Evolutionary conservation across 2,888 invertebrate genomes (phyloP).

Genomic region (Parelbella ahira): DNA sequence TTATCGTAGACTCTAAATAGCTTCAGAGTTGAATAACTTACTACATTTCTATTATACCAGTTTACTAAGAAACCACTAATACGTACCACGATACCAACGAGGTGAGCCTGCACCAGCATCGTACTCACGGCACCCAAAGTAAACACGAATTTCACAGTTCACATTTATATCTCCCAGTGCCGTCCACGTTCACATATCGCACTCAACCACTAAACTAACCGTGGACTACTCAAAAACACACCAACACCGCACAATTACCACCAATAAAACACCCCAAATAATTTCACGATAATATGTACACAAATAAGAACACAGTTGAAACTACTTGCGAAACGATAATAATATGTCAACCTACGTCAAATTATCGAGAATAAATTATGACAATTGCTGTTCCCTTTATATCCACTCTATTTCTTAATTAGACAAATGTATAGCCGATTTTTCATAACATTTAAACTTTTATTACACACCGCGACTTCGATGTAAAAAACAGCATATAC

Average conservation of each 20-base stretch:
- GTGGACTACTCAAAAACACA: conserved; percentile 23
- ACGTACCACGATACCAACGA: too few species aligned
- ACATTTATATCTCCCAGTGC: too few species aligned
- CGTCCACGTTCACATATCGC: conserved; percentile 10
- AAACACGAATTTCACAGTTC: too few species aligned
- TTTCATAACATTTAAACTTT: neutral
- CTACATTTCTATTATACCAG: too few species aligned
- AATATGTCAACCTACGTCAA: conserved; percentile 69
- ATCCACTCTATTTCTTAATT: neutral
- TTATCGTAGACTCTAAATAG: too few species aligned
- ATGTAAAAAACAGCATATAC: conserved; percentile 33
- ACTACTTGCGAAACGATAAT: conserved; percentile 72
- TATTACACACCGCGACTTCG: conserved; percentile 36
- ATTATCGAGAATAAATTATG: conserved; percentile 42
- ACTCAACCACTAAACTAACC: conserved; percentile 7
- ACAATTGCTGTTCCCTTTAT: conserved; percentile 26
- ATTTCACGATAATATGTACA: conserved; percentile 63
- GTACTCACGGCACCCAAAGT: too few species aligned
- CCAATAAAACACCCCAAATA: conserved; percentile 38
- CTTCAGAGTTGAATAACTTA: too few species aligned
- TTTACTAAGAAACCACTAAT: too few species aligned
- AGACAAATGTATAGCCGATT: conserved; percentile 3
- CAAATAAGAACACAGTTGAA: conserved; percentile 65
- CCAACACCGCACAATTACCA: conserved; percentile 33
- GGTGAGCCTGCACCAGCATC: too few species aligned